Evolutionary conservation across 2,888 invertebrate genomes (phyloP), one percentile per base, ranked within the genome.

Genomic region (Acleris emargana): DNA sequence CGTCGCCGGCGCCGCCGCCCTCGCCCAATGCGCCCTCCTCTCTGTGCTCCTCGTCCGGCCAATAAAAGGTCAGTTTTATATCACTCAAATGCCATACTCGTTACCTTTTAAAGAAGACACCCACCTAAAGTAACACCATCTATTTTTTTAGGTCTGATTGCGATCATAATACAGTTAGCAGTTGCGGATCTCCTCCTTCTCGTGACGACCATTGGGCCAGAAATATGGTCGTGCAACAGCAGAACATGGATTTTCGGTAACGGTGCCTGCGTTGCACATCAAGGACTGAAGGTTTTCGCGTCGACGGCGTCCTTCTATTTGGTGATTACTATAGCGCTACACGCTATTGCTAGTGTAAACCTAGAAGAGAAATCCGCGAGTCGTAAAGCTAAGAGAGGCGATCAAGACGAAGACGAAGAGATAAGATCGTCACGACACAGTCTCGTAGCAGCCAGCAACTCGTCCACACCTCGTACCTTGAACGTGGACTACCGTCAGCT

Each of bases 271-370:
- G 85, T 89, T 59, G 81, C 93, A 2, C 94, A 93, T 78, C 83
- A 93, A 70, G 94, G 94, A 45, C 76, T 92, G 18, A 94, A 92
- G 78, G 91, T 94, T 45, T 87, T 95, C 55, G 83, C 91, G 2
- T 93, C 94, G 57, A 93, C 94, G 3, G 89, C 93, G n/a, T 88
- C 91, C 3, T 79, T 93, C 16, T 95, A 94, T 79, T 85, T 94
- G 67, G 84, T 94, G 42, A 86, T 92, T 59, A 93, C 93, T 18
- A 80, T 94, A 62, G 94, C 94, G 64, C 87, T 94, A 63, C 95
- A 94, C 73, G 86, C 93, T 18, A 86, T 94, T 52, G 93, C 94
- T 2, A 90, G 93, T 9, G 87, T 91, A 69, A 94, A 93, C 72
- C 77, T 94, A 32, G 90, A 93, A 76, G 86, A 91, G 72, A 89